Conservation (phyloP, 1,140 invertebrate genomes). For the Helicoverpa zea region DNA sequence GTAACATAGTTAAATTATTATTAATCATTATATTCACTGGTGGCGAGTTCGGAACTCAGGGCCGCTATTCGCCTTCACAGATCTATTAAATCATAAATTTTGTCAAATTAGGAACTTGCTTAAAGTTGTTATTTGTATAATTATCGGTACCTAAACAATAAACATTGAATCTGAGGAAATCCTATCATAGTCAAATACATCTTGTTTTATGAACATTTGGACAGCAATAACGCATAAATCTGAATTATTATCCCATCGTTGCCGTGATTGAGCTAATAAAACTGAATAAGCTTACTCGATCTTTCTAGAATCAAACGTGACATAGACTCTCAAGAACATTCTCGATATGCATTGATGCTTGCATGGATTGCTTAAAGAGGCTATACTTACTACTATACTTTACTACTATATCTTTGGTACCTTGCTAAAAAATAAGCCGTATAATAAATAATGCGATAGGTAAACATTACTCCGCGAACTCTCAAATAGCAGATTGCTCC, state of each 20-base stretch:
- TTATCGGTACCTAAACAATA: too few relatives aligned
- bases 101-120: not conserved
- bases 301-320: not conserved
- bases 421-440: not conserved
- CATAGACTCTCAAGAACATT: too few relatives aligned
- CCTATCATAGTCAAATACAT: not conserved
- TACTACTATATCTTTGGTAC: too few relatives aligned
- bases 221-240: slow-evolving; percentile 10
- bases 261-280: slow-evolving; percentile 43
- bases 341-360: too few relatives aligned
- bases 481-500: not conserved
- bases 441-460: slow-evolving; percentile 3
- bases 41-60: not conserved
- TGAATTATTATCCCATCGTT: slow-evolving; percentile 14
- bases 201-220: not conserved
- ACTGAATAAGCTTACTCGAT: slow-evolving; percentile 25
- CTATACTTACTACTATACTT: too few relatives aligned
- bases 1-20: too few relatives aligned
- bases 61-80: not conserved
- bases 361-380: too few relatives aligned
- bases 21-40: not conserved
- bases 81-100: not conserved
- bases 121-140: not conserved
- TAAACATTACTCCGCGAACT: not conserved
- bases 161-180: too few relatives aligned